Base-by-base conservation (phyloP, 2,888 invertebrate species). In the Acleris emargana region DNA sequence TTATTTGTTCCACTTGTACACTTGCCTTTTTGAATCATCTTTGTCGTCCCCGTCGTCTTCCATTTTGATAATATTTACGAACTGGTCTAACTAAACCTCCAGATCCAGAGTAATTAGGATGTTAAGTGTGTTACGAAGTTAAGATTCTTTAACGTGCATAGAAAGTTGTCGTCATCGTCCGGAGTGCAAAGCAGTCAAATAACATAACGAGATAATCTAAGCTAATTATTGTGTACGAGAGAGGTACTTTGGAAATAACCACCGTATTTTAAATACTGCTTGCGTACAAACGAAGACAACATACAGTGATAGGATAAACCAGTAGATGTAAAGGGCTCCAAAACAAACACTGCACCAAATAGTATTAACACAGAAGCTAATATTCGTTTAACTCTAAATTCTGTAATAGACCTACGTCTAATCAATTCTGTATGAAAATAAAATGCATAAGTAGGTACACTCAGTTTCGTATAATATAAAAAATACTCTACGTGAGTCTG, bases 31-130 rank as follows among this genome's bases (percentile, higher is more conserved):
- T 13, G 96, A 94, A 77, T 96, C 96, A 87, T 97, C 97, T 88
- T 96, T 96, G 77, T 97, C 97, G 78, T 97, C 97, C 58, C 95
- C 95, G 74, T 97, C 97, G 83, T 97, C 96, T 67, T 96, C 96
- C 96, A 96, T 96, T 69, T 68, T 82, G 72, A 28, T 53, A 50
- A 50, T 62, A 42, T 54, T 59, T 20, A 58, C n/a, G 17, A n/a
- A 18, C 62, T 47, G 53, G 42, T 18, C 38, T 1, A 57, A 38
- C 22, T 58, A n/a, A n/a, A n/a, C n/a, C 25, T 57, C 55, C 50
- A 55, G 45, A 2, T 32, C 32, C 32, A 32, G 32, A 50, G 25
- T 45, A 38, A 16, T 45, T 49, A 22, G 51, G 45, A 20, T n/a
- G 49, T 55, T 54, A 51, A 43, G 43, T 53, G 55, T 49, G 2